phyloP scores from a whole-genome alignment of 2,113 vertebrate species.

The Prionailurus viverrinus region DNA sequence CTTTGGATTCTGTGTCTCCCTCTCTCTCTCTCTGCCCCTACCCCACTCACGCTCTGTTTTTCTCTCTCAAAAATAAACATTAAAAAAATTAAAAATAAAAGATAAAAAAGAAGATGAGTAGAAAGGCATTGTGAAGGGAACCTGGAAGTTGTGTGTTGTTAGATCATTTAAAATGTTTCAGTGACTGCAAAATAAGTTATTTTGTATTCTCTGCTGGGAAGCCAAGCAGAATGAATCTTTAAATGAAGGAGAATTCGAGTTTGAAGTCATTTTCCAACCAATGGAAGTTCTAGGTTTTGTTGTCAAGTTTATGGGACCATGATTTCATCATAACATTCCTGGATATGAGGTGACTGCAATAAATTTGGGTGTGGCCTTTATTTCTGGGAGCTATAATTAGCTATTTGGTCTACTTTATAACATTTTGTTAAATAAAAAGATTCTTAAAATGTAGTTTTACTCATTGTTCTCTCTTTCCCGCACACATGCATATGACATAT shows the following conservation, averaged over 20 bases:
- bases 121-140: background rate
- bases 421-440: constrained; percentile 51
- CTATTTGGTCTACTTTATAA: constrained; percentile 24
- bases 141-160: background rate
- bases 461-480: background rate
- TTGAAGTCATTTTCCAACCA: constrained; percentile 54
- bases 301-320: background rate
- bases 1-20: too few relatives aligned
- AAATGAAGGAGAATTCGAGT: constrained; percentile 39
- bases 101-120: background rate
- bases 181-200: background rate
- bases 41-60: too few relatives aligned
- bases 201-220: constrained; percentile 31
- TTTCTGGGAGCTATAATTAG: constrained; percentile 47
- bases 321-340: constrained; percentile 48
- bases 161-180: constrained; percentile 34
- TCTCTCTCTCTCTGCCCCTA: too few relatives aligned
- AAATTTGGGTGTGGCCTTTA: constrained; percentile 47
- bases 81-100: too few relatives aligned
- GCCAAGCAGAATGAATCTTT: constrained; percentile 25
- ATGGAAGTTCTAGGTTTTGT: background rate
- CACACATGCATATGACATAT: background rate
- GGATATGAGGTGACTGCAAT: background rate
- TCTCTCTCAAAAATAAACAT: background rate
- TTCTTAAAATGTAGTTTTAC: constrained; percentile 42